phyloP scores from a whole-genome alignment of 2,888 invertebrate genomes.

The Sinelater perroti region DNA sequence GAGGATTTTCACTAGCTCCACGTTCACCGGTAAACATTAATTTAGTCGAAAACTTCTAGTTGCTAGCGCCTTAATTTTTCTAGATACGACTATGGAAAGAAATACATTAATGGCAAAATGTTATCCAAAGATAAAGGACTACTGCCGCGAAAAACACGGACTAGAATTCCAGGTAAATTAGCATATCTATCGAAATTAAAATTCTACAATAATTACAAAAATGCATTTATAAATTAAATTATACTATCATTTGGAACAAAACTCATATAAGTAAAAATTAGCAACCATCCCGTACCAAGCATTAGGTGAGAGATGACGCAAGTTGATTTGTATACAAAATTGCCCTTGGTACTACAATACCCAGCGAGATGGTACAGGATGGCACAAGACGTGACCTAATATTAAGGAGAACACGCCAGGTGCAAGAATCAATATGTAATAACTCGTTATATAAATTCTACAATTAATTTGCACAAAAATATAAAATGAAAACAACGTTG shows the following conservation, averaged over 20 bases:
- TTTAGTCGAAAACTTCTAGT: background rate
- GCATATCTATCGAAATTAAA: background rate
- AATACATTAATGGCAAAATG: slow-evolving; percentile 98
- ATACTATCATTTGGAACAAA: background rate
- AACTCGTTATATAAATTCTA: slow-evolving; percentile 4
- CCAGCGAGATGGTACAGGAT: slow-evolving; percentile 39
- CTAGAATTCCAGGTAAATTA: slow-evolving; percentile 91
- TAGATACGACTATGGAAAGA: slow-evolving; percentile 96
- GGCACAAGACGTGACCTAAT: slow-evolving; percentile 44
- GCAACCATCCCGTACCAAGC: too few relatives aligned
- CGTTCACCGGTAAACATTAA: slow-evolving; percentile 84
- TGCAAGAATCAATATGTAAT: slow-evolving; percentile 31
- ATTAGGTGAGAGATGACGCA: too few relatives aligned
- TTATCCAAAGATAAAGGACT: slow-evolving; percentile 95
- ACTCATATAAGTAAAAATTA: too few relatives aligned
- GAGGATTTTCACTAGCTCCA: slow-evolving; percentile 97
- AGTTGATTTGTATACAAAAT: slow-evolving; percentile 19
- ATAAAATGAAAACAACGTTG: too few relatives aligned
- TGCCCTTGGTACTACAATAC: slow-evolving; percentile 44
- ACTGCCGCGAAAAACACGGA: slow-evolving; percentile 96
- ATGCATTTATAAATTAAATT: background rate
- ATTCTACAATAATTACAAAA: background rate
- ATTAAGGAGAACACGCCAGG: slow-evolving; percentile 25
- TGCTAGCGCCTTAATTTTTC: slow-evolving; percentile 47
- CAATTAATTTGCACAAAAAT: too few relatives aligned